Base-by-base conservation (phyloP, 1,140 invertebrate species). In the Pteromalus puparum region DNA sequence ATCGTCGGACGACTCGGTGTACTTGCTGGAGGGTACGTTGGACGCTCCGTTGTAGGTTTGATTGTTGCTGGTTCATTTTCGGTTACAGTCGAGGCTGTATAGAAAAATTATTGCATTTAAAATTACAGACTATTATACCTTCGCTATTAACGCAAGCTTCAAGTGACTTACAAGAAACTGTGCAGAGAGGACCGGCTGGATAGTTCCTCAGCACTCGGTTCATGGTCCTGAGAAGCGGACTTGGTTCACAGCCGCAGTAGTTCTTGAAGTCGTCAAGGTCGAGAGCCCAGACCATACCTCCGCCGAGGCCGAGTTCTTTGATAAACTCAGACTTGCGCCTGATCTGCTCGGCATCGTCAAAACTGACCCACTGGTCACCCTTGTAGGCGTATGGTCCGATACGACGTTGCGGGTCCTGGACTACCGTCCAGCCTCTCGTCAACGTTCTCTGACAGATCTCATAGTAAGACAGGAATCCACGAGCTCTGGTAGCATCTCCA, bases 281-380 rank as follows among this genome's bases (percentile, higher is more conserved):
- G 0, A 98, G 91, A 0, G 97, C 96, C 97, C 97, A 98, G 5
- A 97, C 95, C 97, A 98, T 98, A 24, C 95, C 95, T 46, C 97
- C 97, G 7, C 95, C 97, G 6, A 98, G 92, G 1, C 94, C 95
- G 92, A 97, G 95, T 6, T 95, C 94, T 82, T 96, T 95, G 1
- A 97, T 95, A 85, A 96, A 97, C 87, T 97, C 95, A 10, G 96
- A 93, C 87, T 96, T 96, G 28, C 93, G 89, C 86, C 91, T 90
- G 3, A 95, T 93, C 88, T 94, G 95, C 67, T 92, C 90, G 0
- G 94, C 91, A 89, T 96, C 95, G 88, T 96, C 95, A 85, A 95
- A 96, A 24, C 94, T 94, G 1, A 96, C 94, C 95, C 95, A 96
- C 82, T 96, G 95, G 85, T 95, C 95, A 18, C 93, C 94, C 81